Evolutionary conservation across 1,140 invertebrate genomes (phyloP).

Genomic region (Hermetia illucens): DNA sequence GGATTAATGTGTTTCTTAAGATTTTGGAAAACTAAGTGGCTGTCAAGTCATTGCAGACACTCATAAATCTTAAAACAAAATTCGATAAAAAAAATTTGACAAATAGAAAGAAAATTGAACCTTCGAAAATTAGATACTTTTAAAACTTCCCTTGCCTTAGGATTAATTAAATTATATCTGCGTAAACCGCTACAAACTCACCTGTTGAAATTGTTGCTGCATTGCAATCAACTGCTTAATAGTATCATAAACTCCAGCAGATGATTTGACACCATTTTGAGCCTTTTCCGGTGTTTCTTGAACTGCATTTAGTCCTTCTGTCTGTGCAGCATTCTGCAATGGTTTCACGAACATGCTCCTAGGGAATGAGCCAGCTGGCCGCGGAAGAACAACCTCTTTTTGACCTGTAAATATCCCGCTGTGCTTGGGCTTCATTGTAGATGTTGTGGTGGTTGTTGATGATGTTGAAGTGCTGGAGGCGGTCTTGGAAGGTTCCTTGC

Average conservation of each 20-base stretch:
- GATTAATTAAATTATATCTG: too few relatives aligned
- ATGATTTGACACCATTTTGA: background rate
- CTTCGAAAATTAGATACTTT: too few relatives aligned
- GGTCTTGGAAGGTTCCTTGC: background rate
- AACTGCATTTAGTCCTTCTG: too few relatives aligned
- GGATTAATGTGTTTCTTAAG: too few relatives aligned
- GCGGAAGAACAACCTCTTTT: slow-evolving; percentile 34
- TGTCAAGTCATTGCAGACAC: background rate
- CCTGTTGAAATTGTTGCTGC: slow-evolving; percentile 33
- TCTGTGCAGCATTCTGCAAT: too few relatives aligned
- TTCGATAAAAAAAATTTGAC: too few relatives aligned
- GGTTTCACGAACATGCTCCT: too few relatives aligned
- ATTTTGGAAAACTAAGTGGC: too few relatives aligned
- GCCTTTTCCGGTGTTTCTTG: slow-evolving; percentile 6
- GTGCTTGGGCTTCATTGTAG: slow-evolving; percentile 5
- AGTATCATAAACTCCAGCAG: slow-evolving; percentile 35
- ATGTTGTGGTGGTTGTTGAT: slow-evolving; percentile 7
- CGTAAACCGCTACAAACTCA: slow-evolving; percentile 15
- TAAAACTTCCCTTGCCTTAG: too few relatives aligned
- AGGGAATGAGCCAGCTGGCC: slow-evolving; percentile 32
- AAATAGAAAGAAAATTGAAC: background rate
- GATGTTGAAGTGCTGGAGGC: slow-evolving; percentile 8
- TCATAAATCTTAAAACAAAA: background rate
- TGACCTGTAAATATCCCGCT: slow-evolving; percentile 23
- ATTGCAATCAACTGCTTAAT: slow-evolving; percentile 36